Evolutionary conservation across 2,888 invertebrate species (phyloP), one percentile per base, ranked within the genome.

Genomic region (Oeneis ivallda): DNA sequence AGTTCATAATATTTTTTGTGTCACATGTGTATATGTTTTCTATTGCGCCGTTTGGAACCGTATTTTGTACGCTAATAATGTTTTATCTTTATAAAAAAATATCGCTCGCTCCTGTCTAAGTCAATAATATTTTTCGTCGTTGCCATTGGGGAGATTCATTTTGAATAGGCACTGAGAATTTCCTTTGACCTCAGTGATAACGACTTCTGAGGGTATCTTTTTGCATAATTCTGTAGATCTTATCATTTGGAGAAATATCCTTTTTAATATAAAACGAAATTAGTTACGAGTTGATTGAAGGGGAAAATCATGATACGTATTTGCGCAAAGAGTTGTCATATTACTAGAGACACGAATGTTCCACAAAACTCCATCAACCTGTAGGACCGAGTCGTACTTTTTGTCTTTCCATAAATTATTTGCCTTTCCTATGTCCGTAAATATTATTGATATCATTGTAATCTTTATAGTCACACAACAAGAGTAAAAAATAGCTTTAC

Each of bases 121-220:
- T 58, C 19, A 41, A 56, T 56, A 56, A 56, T 41, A 56, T 56
- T 41, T 17, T 13, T 19, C 56, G 45, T 32, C 72, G 71, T 56
- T 59, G 62, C 63, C 67, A 63, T 69, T 70, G 71, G 71, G 67
- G 45, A 68, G 56, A 56, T 57, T 65, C 62, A 62, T 68, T 65
- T 59, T 39, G 72, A 80, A 79, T 84, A 79, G 79, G 75, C 70
- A 71, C 72, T 67, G 73, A 69, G 76, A 78, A 76, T 75, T 80
- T 78, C 75, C 82, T 82, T 84, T 84, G 83, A 83, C 78, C 78
- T 76, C 71, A 61, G 67, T 69, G 69, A 74, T 80, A 80, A 80
- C 76, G 80, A 82, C 77, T 78, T 75, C 74, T 71, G 69, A 39
- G 68, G 71, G 60, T 69, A 70, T 77, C 75, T 79, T 77, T 78